These are phyloP conservation scores for Catonia carolina DNA, from an alignment of 2,888 invertebrate species.

Conservation along the genomic window DNA sequence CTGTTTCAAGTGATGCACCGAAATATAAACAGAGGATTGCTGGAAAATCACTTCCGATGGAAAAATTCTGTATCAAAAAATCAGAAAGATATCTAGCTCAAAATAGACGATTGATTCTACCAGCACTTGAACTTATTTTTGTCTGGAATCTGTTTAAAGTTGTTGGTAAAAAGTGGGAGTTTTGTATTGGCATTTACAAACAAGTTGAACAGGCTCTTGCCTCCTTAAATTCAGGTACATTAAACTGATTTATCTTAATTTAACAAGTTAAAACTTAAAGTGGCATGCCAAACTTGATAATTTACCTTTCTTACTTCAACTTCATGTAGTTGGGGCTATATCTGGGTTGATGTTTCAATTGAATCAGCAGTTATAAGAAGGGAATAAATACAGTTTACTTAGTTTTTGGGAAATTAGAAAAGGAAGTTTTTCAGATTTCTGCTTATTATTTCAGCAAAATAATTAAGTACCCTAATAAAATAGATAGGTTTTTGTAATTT, in stretches of 20 bases:
- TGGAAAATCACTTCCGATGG: conserved; percentile 94
- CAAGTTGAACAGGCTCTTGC: conserved; percentile 50
- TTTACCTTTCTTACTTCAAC: too few relatives aligned
- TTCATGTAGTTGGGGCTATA: too few relatives aligned
- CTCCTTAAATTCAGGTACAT: conserved; percentile 37
- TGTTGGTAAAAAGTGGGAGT: conserved; percentile 60
- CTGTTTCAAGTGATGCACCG: conserved; percentile 78
- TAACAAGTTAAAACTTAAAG: not conserved
- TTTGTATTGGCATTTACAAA: conserved; percentile 56
- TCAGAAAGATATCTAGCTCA: conserved; percentile 72
- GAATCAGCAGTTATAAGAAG: too few relatives aligned
- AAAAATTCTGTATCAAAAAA: conserved; percentile 90
- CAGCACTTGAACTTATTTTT: conserved; percentile 81
- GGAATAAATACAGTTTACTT: too few relatives aligned
- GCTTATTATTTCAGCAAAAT: too few relatives aligned
- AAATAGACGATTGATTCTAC: conserved; percentile 64
- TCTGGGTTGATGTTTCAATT: too few relatives aligned
- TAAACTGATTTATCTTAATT: not conserved
- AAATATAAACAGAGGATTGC: conserved; percentile 82
- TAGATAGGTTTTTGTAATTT: too few relatives aligned
- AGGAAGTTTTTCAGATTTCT: too few relatives aligned
- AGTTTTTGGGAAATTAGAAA: too few relatives aligned
- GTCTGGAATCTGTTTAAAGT: conserved; percentile 89
- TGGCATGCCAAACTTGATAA: too few relatives aligned
- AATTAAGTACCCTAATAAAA: too few relatives aligned